Evolutionary conservation across 2,113 vertebrate genomes (phyloP).

Genomic region (Microtus oregoni): DNA sequence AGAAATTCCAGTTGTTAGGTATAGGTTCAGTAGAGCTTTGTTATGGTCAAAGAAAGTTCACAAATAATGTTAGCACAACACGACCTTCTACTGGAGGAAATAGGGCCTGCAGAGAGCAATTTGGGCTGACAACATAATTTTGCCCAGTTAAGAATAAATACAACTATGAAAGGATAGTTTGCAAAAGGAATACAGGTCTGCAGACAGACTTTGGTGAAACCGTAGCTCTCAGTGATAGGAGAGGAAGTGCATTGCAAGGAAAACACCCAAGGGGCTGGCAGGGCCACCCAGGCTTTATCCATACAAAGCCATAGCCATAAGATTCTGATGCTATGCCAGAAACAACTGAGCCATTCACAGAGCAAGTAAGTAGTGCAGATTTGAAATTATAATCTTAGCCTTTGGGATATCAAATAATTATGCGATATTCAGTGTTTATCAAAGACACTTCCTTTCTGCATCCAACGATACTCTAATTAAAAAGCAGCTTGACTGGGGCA

Average conservation of each 20-base stretch:
- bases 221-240: neutral
- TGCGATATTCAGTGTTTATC: neutral
- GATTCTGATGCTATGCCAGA: neutral
- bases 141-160: neutral
- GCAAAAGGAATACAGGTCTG: neutral
- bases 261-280: neutral
- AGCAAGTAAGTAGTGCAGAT: neutral
- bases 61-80: neutral
- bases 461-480: neutral
- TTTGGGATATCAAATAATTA: neutral
- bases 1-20: neutral
- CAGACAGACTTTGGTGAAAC: neutral
- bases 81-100: neutral
- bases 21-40: neutral
- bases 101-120: neutral
- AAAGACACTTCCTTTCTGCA: neutral
- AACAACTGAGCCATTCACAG: neutral
- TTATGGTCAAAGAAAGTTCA: neutral
- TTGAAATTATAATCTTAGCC: constrained; percentile 1
- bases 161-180: neutral
- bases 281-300: neutral
- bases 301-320: neutral
- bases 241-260: neutral
- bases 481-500: too few relatives aligned
- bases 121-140: neutral